Conservation (phyloP, 2,888 invertebrate genomes). For the Empis stercorea region DNA sequence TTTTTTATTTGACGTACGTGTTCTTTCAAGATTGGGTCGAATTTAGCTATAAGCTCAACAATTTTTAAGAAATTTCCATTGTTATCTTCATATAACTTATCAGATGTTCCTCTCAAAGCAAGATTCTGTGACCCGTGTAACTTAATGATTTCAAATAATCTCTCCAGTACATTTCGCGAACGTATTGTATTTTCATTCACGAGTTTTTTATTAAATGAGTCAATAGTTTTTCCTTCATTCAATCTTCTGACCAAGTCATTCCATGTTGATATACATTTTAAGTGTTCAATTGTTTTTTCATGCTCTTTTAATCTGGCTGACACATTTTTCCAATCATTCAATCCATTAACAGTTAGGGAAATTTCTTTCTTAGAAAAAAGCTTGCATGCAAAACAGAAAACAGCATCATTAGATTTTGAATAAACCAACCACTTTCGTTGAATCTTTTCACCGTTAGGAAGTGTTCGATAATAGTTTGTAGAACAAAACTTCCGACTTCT, state of each 20-base stretch:
- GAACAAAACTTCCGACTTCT: too few species aligned
- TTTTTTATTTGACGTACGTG: neutral
- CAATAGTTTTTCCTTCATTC: slow-evolving; percentile 1
- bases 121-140: slow-evolving; percentile 2
- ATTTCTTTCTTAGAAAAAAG: too few species aligned
- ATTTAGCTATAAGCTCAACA: slow-evolving; percentile 1
- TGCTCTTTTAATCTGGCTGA: slow-evolving; percentile 1
- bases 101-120: slow-evolving; percentile 2
- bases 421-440: too few species aligned
- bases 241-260: slow-evolving; percentile 1
- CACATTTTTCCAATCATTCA: neutral
- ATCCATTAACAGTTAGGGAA: too few species aligned
- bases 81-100: too few species aligned
- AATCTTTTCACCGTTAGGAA: too few species aligned
- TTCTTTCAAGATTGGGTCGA: neutral
- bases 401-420: too few species aligned
- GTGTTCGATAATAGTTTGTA: too few species aligned
- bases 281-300: slow-evolving; percentile 1
- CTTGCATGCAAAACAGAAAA: too few species aligned
- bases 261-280: neutral
- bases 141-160: neutral
- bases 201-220: slow-evolving; percentile 1
- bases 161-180: slow-evolving; percentile 1
- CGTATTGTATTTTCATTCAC: neutral
- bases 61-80: too few species aligned